Evolutionary conservation across 1,140 invertebrate species (phyloP), one percentile per base, ranked within the genome.

Genomic region (Pemphigus obesinymphae): DNA sequence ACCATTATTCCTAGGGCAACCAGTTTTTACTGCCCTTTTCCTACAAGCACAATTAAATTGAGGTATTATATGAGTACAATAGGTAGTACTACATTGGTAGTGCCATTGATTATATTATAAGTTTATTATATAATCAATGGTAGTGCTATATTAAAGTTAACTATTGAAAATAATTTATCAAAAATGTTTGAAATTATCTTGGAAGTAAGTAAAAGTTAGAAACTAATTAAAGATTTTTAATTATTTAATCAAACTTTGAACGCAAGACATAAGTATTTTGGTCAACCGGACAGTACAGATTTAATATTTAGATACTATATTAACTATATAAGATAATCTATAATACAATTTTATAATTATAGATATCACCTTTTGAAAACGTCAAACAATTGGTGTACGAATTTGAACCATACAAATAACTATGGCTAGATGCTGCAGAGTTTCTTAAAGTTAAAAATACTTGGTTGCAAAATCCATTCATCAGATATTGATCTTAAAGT

Each of bases 381-480:
- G 86, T 95, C 11, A 88, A 88, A 34, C 89, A 89, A 83, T 87
- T 95, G 34, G 89, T 92, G 15, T 92, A 92, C 84, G 92, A 94
- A 84, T 94, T 95, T 85, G 92, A 94, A 84, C 93, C 93, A 0
- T 95, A 93, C 85, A 91, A 91, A 83, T 92, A 90, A 82, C 86
- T 95, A 6, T 95, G 93, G 93, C 87, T 91, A 15, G 93, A 92
- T 2, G 91, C 91, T 20, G 91, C 90, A 70, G 91, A 91, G 0
- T 94, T 95, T 85, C 86, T 89, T 37, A 92, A 94, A 73, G 87
- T 92, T 83, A 91, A 91, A 82, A 86, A 87, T 88, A 85, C 85
- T 85, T 82, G 40, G n/a, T 26, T 29, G 23, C 68, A 82, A 82
- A 72, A 75, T 48, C 82, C 82, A 7, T 34, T 82, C n/a, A 34